These are phyloP conservation scores for Neoarius graeffei DNA, from an alignment of 2,113 vertebrate genomes.

Conservation along the genomic window DNA sequence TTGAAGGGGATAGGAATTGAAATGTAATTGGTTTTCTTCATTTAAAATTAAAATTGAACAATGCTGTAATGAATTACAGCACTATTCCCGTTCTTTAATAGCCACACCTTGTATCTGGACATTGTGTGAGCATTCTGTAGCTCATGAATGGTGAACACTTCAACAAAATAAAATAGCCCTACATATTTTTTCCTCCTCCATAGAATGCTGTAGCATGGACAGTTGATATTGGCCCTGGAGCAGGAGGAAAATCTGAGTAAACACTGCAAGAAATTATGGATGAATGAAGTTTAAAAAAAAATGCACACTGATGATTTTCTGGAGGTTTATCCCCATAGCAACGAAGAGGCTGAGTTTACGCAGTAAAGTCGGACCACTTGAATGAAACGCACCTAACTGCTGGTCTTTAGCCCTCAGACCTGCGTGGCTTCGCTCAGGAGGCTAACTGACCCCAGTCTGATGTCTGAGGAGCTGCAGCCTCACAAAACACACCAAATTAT, in stretches of 20 bases:
- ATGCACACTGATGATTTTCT: slow-evolving; percentile 47
- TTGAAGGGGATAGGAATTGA: too few species aligned
- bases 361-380: slow-evolving; percentile 33
- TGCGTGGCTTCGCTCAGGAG: slow-evolving; percentile 34
- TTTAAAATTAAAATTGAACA: too few species aligned
- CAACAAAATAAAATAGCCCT: slow-evolving; percentile 37
- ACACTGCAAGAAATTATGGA: slow-evolving; percentile 50
- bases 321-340: slow-evolving; percentile 46
- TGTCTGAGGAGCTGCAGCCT: slow-evolving; percentile 50
- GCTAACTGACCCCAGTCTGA: slow-evolving; percentile 43
- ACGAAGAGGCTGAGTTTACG: slow-evolving; percentile 43
- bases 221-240: slow-evolving; percentile 91
- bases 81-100: too few species aligned
- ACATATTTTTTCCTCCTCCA: slow-evolving; percentile 66
- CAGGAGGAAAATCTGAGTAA: slow-evolving; percentile 63
- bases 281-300: slow-evolving; percentile 52
- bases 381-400: slow-evolving; percentile 42
- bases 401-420: slow-evolving; percentile 38
- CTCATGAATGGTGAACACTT: not conserved
- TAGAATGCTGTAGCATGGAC: slow-evolving; percentile 97
- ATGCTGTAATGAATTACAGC: too few species aligned
- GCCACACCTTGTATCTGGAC: not conserved
- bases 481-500: slow-evolving; percentile 52
- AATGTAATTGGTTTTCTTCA: too few species aligned
- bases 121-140: slow-evolving; percentile 12